A percentile compares a stretch with the other conserved stretches of the same genome.
These are phyloP conservation scores for Eurypyga helias DNA, from an alignment of 2,113 vertebrate species.

Conservation along the genomic window DNA sequence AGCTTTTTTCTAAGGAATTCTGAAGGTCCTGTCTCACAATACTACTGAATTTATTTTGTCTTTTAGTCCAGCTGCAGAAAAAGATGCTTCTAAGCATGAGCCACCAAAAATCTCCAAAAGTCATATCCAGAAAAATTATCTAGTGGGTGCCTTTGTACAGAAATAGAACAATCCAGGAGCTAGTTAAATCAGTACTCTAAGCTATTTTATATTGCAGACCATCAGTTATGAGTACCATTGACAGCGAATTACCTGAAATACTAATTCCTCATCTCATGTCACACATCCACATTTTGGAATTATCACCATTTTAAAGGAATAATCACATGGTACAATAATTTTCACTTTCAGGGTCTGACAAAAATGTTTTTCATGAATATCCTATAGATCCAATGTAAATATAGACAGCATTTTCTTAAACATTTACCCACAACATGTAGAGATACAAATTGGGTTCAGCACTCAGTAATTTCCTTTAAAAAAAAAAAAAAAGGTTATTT, in stretches of 20 bases:
- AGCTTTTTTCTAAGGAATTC: not conserved
- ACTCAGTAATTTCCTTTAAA: not conserved
- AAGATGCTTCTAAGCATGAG: not conserved
- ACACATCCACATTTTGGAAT: not conserved
- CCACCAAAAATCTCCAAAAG: not conserved
- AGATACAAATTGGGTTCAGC: not conserved
- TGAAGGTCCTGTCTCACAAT: not conserved
- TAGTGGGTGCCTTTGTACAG: not conserved
- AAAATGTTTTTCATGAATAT: not conserved
- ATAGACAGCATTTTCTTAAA: not conserved
- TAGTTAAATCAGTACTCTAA: not conserved
- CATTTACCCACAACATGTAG: not conserved
- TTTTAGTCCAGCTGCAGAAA: not conserved
- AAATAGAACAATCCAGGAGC: not conserved
- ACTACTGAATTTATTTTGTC: not conserved
- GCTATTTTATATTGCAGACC: not conserved
- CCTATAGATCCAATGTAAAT: not conserved
- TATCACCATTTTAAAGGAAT: not conserved
- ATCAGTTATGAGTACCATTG: not conserved
- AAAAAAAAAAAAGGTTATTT: not conserved
- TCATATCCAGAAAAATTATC: not conserved
- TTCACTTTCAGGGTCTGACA: not conserved
- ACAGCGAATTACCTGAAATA: not conserved
- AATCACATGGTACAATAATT: not conserved
- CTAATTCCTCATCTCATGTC: not conserved